Conservation (phyloP, 2,113 vertebrate genomes). For the Oncorhynchus gorbuscha region DNA sequence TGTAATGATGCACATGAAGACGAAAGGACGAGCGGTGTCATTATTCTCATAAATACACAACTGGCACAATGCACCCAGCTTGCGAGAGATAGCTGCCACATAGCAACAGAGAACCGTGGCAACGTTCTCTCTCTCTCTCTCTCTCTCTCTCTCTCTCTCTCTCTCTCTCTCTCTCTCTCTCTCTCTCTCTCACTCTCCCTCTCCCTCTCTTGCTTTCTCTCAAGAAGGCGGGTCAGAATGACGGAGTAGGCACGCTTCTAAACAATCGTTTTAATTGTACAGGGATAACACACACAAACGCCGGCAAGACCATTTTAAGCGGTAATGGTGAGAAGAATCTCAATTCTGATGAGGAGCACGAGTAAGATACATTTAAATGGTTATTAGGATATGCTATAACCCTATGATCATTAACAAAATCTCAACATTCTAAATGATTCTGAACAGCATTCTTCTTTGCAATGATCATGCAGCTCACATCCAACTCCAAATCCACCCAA, state of each 20-base stretch:
- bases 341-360: neutral
- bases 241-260: neutral
- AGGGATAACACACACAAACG: neutral
- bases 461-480: no score
- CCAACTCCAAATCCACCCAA: no score
- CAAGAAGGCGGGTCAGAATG: neutral
- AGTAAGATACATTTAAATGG: neutral
- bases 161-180: constrained; percentile 5
- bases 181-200: constrained; percentile 2
- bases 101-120: constrained; percentile 39
- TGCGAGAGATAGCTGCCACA: constrained; percentile 60
- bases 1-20: constrained; percentile 80
- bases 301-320: neutral
- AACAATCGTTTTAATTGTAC: neutral
- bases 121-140: constrained; percentile 31
- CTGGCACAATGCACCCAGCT: constrained; percentile 66
- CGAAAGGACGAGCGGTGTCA: constrained; percentile 74
- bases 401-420: no score
- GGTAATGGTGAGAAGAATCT: neutral
- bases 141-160: neutral
- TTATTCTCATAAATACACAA: constrained; percentile 77
- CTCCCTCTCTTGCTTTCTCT: no score
- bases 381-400: no score
- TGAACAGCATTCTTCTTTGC: no score
- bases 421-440: no score